A percentile compares a stretch with the other conserved stretches of the same genome.
Conservation (phyloP, 1,140 invertebrate species). For the Drosophila miranda region DNA sequence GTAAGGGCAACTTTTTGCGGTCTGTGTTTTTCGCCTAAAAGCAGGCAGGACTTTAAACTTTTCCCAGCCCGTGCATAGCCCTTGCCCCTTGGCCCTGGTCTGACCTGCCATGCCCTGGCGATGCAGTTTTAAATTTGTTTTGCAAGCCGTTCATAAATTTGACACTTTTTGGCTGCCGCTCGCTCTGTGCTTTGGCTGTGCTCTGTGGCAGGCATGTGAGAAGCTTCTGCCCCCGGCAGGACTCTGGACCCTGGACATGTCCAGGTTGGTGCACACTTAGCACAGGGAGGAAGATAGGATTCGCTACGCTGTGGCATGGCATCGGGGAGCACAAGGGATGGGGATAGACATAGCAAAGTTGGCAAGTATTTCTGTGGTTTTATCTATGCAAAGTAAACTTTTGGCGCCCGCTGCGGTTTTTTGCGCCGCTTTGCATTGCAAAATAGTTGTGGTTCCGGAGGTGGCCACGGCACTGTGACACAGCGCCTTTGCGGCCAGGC, state of each 20-base stretch:
- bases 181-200: too few relatives aligned
- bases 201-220: slow-evolving; percentile 21
- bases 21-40: slow-evolving; percentile 65
- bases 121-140: slow-evolving; percentile 66
- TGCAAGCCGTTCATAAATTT: slow-evolving; percentile 78
- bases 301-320: background rate
- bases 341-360: slow-evolving; percentile 34
- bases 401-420: slow-evolving; percentile 59
- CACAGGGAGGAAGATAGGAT: background rate
- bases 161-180: slow-evolving; percentile 69
- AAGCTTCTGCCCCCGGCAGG: slow-evolving; percentile 11
- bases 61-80: slow-evolving; percentile 34
- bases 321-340: background rate
- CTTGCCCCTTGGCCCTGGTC: background rate
- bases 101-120: slow-evolving; percentile 16
- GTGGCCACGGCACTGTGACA: background rate
- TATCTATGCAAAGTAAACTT: slow-evolving; percentile 78
- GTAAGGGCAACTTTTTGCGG: slow-evolving; percentile 61
- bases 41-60: slow-evolving; percentile 62
- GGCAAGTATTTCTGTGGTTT: slow-evolving; percentile 73
- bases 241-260: slow-evolving; percentile 3
- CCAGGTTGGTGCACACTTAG: background rate
- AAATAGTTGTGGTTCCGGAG: slow-evolving; percentile 49
- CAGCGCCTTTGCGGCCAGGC: background rate
- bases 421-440: slow-evolving; percentile 55